Conservation (phyloP, 2,888 invertebrate genomes). For the Limenitis camilla region DNA sequence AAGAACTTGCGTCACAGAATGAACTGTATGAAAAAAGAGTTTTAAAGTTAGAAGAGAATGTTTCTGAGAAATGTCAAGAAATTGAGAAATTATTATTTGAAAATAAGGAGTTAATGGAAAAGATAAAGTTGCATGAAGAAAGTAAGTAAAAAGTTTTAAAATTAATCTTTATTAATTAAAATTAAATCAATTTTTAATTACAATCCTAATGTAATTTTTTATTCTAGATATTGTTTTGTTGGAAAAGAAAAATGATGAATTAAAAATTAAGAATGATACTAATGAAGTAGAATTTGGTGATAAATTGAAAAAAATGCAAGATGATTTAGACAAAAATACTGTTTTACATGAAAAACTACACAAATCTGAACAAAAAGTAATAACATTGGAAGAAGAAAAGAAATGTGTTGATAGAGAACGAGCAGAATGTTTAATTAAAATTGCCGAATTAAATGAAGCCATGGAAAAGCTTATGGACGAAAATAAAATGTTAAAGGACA, state of each 20-base stretch:
- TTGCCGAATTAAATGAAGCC: slow-evolving; percentile 29
- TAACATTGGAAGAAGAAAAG: slow-evolving; percentile 18
- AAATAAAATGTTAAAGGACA: slow-evolving; percentile 15
- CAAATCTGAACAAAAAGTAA: slow-evolving; percentile 10
- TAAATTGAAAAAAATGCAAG: slow-evolving; percentile 32
- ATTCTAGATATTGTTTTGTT: slow-evolving; percentile 34
- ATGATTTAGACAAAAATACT: slow-evolving; percentile 28
- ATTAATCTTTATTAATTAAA: neutral
- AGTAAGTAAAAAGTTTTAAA: slow-evolving; percentile 28
- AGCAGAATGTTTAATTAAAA: slow-evolving; percentile 15
- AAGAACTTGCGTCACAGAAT: slow-evolving; percentile 12
- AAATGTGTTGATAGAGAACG: slow-evolving; percentile 9
- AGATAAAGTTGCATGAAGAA: slow-evolving; percentile 26
- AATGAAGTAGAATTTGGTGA: slow-evolving; percentile 23
- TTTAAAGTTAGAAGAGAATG: neutral
- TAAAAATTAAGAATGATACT: slow-evolving; percentile 33
- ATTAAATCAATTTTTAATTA: neutral
- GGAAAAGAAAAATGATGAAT: slow-evolving; percentile 31
- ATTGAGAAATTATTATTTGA: slow-evolving; percentile 11
- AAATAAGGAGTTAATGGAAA: slow-evolving; percentile 12
- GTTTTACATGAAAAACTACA: slow-evolving; percentile 11
- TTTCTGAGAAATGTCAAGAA: slow-evolving; percentile 3
- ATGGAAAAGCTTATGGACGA: slow-evolving; percentile 37
- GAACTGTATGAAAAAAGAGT: slow-evolving; percentile 5
- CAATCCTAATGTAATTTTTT: slow-evolving; percentile 3